Base-by-base conservation (phyloP, 1,140 invertebrate species). In the Papilio aristodemus region DNA sequence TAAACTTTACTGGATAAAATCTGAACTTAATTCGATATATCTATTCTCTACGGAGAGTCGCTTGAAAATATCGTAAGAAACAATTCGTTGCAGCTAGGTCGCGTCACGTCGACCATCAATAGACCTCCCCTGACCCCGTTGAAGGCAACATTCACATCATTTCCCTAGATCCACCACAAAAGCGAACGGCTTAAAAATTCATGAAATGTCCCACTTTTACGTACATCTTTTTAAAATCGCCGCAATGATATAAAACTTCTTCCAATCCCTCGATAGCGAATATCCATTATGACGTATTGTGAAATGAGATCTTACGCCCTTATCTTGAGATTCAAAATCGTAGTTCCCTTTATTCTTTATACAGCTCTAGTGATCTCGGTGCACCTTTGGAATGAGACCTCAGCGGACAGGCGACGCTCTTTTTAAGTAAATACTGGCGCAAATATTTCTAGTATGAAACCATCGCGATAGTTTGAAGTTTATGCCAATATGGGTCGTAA, bases 91-190 rank as follows among this genome's bases (percentile, higher is more conserved):
- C 63, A 66, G 63, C 25, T 17, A 46, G 41, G 39, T 69, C 54
- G 43, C 46, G 59, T 62, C 69, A 58, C 68, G 71, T 80, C 76
- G 68, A 72, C 75, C 70, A 68, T 80, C 74, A 75, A 80, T 78
- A 75, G 76, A 70, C 70, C 63, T 58, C 72, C 64, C 76, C 78
- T 79, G 77, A 81, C 79, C 79, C 66, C 78, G 68, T 79, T 77
- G 74, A 72, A 71, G 58, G 68, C 68, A 68, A 76, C 74, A 75
- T 80, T 80, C 76, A 78, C 70, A 74, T 75, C 79, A 78, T 77
- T 74, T 70, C 79, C 72, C 67, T 60, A 73, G 75, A 69, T 66
- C 62, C 69, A 69, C 72, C 72, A 77, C 79, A 79, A 81, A 77
- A 73, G 72, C 67, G 69, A 54, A 50, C 64, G 46, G 46, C 70